These are phyloP conservation scores for Tanypteryx hageni DNA, from an alignment of 2,888 invertebrate genomes.

Conservation along the genomic window DNA sequence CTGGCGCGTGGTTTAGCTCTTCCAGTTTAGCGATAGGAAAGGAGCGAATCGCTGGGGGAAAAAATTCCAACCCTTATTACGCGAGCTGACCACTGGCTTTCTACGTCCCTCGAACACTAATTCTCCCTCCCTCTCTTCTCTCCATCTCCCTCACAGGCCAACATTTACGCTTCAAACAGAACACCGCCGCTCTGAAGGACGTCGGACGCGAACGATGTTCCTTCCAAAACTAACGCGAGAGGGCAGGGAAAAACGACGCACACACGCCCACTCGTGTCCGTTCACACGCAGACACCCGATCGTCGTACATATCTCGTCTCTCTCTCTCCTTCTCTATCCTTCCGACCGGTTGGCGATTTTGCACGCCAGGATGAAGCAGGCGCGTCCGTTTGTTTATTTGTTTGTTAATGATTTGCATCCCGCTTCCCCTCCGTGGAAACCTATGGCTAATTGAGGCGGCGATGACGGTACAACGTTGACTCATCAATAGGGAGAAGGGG, in stretches of 20 bases:
- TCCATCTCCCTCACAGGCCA: background rate
- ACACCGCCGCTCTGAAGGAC: background rate
- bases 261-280: background rate
- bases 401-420: conserved; percentile 59
- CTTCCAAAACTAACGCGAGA: conserved; percentile 40
- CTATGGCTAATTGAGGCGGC: conserved; percentile 47
- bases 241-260: background rate
- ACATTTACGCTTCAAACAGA: conserved; percentile 27
- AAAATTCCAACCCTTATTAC: background rate
- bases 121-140: background rate
- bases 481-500: background rate
- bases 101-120: background rate
- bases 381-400: conserved; percentile 21
- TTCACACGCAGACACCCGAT: background rate
- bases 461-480: background rate
- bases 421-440: conserved; percentile 8
- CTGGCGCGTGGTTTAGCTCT: too few relatives aligned
- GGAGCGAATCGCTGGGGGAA: too few relatives aligned
- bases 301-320: too few relatives aligned
- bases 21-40: too few relatives aligned
- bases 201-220: background rate
- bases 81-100: background rate
- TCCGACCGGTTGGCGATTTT: background rate
- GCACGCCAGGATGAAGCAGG: background rate
- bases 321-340: too few relatives aligned